Evolutionary conservation across 2,113 vertebrate genomes (phyloP).

Genomic region (Coreoperca whiteheadi): DNA sequence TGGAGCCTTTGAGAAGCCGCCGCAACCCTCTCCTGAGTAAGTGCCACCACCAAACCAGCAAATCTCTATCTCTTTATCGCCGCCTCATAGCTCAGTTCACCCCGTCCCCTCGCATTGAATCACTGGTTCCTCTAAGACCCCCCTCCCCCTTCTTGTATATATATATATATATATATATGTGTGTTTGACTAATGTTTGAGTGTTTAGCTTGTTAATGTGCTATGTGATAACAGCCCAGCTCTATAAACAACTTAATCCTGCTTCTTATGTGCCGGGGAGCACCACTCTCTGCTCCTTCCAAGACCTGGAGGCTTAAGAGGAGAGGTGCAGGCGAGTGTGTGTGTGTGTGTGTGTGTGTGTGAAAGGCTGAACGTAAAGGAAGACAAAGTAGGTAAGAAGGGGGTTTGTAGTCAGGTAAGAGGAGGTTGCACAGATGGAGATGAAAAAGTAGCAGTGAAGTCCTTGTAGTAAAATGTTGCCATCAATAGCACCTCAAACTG

Average conservation of each 20-base stretch:
- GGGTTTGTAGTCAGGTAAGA: not conserved
- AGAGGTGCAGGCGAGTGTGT: constrained; percentile 25
- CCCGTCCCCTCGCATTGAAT: constrained; percentile 13
- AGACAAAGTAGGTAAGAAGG: not conserved
- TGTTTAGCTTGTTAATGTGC: constrained; percentile 58
- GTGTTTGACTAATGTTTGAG: constrained; percentile 40
- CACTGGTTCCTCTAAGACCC: constrained; percentile 16
- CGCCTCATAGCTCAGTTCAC: constrained; percentile 45
- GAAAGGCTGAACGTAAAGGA: not conserved
- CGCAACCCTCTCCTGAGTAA: constrained; percentile 63
- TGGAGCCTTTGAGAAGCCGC: constrained; percentile 66
- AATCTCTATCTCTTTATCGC: constrained; percentile 60
- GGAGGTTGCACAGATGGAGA: not conserved
- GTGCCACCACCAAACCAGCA: constrained; percentile 64
- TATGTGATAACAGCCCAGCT: constrained; percentile 50
- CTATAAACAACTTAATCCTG: constrained; percentile 69
- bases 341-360: not conserved
- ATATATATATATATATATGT: constrained; percentile 10
- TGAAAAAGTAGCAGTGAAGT: constrained; percentile 5
- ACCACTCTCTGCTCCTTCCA: constrained; percentile 45
- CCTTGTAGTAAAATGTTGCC: not conserved
- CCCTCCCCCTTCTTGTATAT: not conserved
- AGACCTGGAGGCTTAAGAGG: constrained; percentile 54
- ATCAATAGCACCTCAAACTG: not conserved
- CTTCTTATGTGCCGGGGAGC: constrained; percentile 41